Base-by-base conservation (phyloP, 2,888 invertebrate genomes). In the Alloplasta piceator region DNA sequence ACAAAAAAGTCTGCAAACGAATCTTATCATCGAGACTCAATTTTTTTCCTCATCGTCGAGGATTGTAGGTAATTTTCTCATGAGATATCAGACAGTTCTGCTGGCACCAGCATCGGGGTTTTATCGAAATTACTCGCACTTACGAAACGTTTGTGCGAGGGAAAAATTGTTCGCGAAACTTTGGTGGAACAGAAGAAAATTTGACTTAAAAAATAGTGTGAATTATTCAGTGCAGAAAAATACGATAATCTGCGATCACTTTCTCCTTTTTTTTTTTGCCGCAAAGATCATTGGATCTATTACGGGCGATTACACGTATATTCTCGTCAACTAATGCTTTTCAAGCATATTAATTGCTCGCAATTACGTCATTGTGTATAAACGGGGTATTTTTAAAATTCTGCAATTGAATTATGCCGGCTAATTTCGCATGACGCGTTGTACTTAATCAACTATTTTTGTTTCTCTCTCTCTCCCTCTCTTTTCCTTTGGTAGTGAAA, bases 101-200 rank as follows among this genome's bases (percentile, higher is more conserved):
- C 80, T 77, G 82, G 82, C 80, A 73, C 80, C 80, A 64, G 61
- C 70, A 70, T 82, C 82, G 56, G 56, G 50, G 43, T 58, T 16
- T 70, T 61, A 64, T 76, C 67, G 71, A 16, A 67, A 66, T 61
- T 60, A 48, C 41, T 26, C 56, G 6, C 46, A 7, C 56, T 55
- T 56, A 50, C 5, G 7, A 73, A 52, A 38, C 48, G 46, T 64
- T 64, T 9, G 36, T n/a, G 3, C 56, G 7, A 56, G 56, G 3
- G 6, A 64, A 64, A 52, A 9, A 38, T 16, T 63, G 50, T 41
- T 36, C 6, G 5, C 12, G 39, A 46, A 36, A 46, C 9, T 61
- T 6, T n/a, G 26, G n/a, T 14, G n/a, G 41, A 38, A 38, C 1
- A 7, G 9, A 39, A 41, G 3, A 39, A 48, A 72, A 63, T 26